Conservation (phyloP, 2,888 invertebrate genomes). For the Drosophila koepferae region DNA sequence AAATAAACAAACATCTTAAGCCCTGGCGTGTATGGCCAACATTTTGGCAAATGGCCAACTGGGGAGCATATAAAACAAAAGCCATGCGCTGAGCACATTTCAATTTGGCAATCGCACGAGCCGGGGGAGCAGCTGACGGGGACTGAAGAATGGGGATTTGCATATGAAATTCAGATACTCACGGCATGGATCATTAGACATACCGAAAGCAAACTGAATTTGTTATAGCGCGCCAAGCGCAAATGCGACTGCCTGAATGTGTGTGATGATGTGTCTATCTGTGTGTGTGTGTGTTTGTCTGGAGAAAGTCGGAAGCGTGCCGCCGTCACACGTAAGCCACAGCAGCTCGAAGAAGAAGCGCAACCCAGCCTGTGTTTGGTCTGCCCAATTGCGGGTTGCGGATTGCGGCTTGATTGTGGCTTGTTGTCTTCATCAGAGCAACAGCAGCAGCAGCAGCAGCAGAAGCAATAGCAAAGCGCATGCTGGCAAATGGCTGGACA, state of each 20-base stretch:
- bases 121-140: background rate
- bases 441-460: conserved; percentile 28
- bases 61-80: conserved; percentile 38
- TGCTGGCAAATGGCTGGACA: conserved; percentile 15
- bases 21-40: conserved; percentile 35
- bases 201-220: conserved; percentile 72
- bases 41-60: conserved; percentile 68
- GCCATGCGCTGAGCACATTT: conserved; percentile 65
- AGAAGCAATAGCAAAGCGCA: conserved; percentile 31
- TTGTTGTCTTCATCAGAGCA: conserved; percentile 56
- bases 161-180: conserved; percentile 64
- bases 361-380: conserved; percentile 42
- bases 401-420: conserved; percentile 20
- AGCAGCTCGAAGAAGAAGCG: conserved; percentile 65
- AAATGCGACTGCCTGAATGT: conserved; percentile 20
- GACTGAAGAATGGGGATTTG: conserved; percentile 43
- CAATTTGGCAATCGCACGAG: conserved; percentile 58
- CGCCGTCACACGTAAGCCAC: conserved; percentile 65
- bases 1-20: conserved; percentile 26
- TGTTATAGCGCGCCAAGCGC: conserved; percentile 66
- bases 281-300: conserved; percentile 41
- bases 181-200: conserved; percentile 76
- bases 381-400: conserved; percentile 37
- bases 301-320: conserved; percentile 79
- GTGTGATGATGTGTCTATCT: conserved; percentile 5